Evolutionary conservation across 2,888 invertebrate species (phyloP).

Genomic region (Lottia scabra): DNA sequence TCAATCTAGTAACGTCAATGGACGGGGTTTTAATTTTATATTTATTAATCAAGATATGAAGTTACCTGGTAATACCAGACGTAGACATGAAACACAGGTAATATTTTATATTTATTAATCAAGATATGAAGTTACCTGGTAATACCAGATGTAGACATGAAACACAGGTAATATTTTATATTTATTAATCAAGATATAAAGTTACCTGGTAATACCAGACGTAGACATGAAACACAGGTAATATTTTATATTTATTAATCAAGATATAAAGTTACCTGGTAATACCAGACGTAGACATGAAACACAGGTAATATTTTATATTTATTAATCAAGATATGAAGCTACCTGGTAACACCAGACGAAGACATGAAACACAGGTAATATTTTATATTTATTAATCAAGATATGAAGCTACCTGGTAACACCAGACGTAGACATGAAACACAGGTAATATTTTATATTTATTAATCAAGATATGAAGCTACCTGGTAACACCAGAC

Average conservation of each 20-base stretch:
- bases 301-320: conserved; percentile 79
- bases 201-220: conserved; percentile 75
- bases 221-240: conserved; percentile 81
- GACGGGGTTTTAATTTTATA: conserved; percentile 65
- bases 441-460: too few species aligned
- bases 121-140: conserved; percentile 76
- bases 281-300: conserved; percentile 77
- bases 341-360: too few species aligned
- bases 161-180: conserved; percentile 75
- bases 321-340: too few species aligned
- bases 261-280: conserved; percentile 76
- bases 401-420: too few species aligned
- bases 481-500: too few species aligned
- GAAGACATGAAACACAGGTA: too few species aligned
- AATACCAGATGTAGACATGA: conserved; percentile 77
- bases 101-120: conserved; percentile 74
- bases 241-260: conserved; percentile 74
- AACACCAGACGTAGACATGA: too few species aligned
- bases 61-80: conserved; percentile 75
- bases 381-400: too few species aligned
- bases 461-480: too few species aligned
- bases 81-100: conserved; percentile 81
- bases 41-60: conserved; percentile 78
- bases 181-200: conserved; percentile 78
- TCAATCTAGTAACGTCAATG: conserved; percentile 17